Conservation (phyloP, 2,888 invertebrate species). For the Punctoribates punctum region DNA sequence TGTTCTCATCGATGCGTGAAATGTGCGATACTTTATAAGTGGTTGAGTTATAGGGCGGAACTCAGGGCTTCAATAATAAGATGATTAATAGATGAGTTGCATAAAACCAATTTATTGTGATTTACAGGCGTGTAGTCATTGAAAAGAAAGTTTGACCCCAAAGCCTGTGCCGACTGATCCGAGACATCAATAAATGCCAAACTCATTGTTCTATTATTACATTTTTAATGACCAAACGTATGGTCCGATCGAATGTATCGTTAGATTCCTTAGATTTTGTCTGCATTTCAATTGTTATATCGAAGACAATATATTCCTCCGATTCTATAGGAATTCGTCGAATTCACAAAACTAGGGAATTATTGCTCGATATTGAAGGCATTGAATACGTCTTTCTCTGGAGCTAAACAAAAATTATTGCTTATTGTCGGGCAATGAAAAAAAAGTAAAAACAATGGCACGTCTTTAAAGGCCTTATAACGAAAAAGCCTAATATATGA, state of each 20-base stretch:
- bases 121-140: not conserved
- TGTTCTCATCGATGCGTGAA: slow-evolving; percentile 21
- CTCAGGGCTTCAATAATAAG: slow-evolving; percentile 9
- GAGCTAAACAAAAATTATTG: not conserved
- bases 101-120: slow-evolving; percentile 31
- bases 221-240: slow-evolving; percentile 4
- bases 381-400: too few relatives aligned
- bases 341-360: too few relatives aligned
- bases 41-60: slow-evolving; percentile 22
- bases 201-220: not conserved
- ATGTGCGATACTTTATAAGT: not conserved
- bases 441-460: not conserved
- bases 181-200: slow-evolving; percentile 29
- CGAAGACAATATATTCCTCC: not conserved
- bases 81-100: slow-evolving; percentile 30
- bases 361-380: too few relatives aligned
- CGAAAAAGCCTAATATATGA: not conserved
- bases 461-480: not conserved
- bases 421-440: not conserved
- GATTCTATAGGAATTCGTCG: not conserved
- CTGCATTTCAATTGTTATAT: not conserved
- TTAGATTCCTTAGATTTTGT: not conserved
- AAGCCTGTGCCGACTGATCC: not conserved
- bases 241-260: not conserved
- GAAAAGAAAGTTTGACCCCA: slow-evolving; percentile 12